Conservation (phyloP, 1,140 invertebrate species). For the Macrosteles quadrilineatus region DNA sequence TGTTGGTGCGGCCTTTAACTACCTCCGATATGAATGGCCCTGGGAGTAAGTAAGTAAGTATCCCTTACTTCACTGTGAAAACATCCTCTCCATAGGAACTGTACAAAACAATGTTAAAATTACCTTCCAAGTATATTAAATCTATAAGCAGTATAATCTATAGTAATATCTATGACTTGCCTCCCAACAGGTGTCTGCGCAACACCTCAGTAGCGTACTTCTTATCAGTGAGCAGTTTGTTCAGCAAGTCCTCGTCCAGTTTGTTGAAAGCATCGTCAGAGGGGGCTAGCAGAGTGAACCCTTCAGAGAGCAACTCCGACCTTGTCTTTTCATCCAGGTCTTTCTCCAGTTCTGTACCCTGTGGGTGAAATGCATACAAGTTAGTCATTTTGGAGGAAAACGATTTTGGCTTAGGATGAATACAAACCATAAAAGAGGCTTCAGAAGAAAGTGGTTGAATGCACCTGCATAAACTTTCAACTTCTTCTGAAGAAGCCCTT, state of each 20-base stretch:
- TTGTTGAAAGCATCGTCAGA: conserved; percentile 51
- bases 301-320: conserved; percentile 46
- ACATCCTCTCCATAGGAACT: too few species aligned
- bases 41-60: too few species aligned
- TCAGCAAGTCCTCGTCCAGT: conserved; percentile 47
- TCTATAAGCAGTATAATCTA: too few species aligned
- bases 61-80: too few species aligned
- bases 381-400: conserved; percentile 9
- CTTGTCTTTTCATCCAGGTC: conserved; percentile 42
- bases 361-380: conserved; percentile 31
- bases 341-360: conserved; percentile 50
- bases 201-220: conserved; percentile 47
- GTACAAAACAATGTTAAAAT: too few species aligned
- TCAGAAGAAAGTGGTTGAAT: background rate
- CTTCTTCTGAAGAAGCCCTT: too few species aligned
- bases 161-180: too few species aligned
- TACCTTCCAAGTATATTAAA: too few species aligned
- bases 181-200: conserved; percentile 1
- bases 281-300: conserved; percentile 54
- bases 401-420: background rate
- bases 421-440: background rate
- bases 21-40: too few species aligned
- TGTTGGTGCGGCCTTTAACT: too few species aligned
- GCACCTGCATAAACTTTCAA: too few species aligned
- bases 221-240: conserved; percentile 48